Percentiles rank a stretch among this genome's conserved stretches.
Conservation (phyloP, 2,113 vertebrate species). For the Ceyx margarethae region DNA sequence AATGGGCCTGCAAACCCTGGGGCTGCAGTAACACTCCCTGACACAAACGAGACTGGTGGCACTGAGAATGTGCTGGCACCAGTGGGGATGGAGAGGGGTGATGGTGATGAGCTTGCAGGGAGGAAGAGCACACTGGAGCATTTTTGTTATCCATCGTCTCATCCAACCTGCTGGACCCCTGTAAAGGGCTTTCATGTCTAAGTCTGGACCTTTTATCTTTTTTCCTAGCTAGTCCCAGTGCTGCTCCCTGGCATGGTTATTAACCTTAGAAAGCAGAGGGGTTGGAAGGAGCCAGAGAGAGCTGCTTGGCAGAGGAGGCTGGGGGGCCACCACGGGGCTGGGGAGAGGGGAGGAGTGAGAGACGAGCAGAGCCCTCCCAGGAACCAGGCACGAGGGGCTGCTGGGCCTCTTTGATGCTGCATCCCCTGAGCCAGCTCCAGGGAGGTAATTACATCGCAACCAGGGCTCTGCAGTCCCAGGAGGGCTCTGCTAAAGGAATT, state of each 20-base stretch:
- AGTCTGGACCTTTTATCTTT: background rate
- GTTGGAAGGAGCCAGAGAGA: background rate
- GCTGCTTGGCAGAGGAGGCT: background rate
- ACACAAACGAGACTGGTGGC: background rate
- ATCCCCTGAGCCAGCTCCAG: background rate
- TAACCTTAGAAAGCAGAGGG: background rate
- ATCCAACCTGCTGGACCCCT: background rate
- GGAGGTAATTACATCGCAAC: slow-evolving; percentile 47
- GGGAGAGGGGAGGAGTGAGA: background rate
- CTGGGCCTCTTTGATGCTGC: background rate
- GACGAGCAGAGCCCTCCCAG: background rate
- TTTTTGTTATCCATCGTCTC: background rate
- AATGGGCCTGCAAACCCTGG: background rate
- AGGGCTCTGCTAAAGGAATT: slow-evolving; percentile 50
- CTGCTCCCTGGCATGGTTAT: background rate
- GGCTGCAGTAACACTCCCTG: too few relatives aligned
- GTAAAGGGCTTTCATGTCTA: background rate
- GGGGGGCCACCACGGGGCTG: background rate
- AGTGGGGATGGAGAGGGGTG: too few relatives aligned
- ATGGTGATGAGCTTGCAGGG: background rate
- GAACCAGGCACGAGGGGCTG: background rate
- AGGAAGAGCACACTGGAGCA: background rate
- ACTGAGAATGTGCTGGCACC: background rate
- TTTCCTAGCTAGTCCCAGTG: background rate
- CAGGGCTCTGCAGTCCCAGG: background rate